Evolutionary conservation across 2,797 vertebrate species (phyloP), one percentile per base, ranked within the genome.

Genomic region (Protosalanx chinensis): DNA sequence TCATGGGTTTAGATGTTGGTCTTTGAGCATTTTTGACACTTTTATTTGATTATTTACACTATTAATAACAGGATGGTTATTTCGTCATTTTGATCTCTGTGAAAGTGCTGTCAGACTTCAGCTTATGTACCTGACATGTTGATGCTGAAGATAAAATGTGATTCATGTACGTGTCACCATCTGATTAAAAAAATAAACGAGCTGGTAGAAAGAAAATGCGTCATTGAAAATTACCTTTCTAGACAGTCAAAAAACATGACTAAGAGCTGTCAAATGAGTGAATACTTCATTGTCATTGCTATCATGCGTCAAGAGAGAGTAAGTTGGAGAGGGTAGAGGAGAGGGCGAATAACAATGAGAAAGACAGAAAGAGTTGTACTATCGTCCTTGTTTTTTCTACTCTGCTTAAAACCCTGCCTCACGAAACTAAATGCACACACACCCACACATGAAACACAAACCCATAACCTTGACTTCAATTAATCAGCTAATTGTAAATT

Each of bases 91-190:
- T 35, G 4, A 33, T n/a, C 6, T 33, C 30, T 37, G 15, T 33
- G 6, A 33, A 33, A 37, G 32, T 32, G 18, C 32, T 23, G 33
- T 64, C 16, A 35, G 62, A 8, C 8, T 15, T n/a, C 12, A 64
- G 41, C 13, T 64, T 35, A 27, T 64, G 32, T 13, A 18, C 7
- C 62, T 64, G 62, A 46, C 41, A 46, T 46, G 41, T 46, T 46
- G 41, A 46, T 46, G 41, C 5, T 13, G 58, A 30, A 30, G 29
- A 60, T 75, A 71, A 80, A 69, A 41, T 70, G 77, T 79, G 81
- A 84, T 81, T 82, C 83, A 81, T 73, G 72, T 6, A 6, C 63
- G 71, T 77, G 72, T 78, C 80, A 84, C 68, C 79, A 79, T 84
- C 80, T 80, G 72, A 71, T 81, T 78, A 58, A 73, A 81, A 77